Evolutionary conservation across 2,888 invertebrate genomes (phyloP), one percentile per base, ranked within the genome.

Genomic region (Ganaspis brasiliensis): DNA sequence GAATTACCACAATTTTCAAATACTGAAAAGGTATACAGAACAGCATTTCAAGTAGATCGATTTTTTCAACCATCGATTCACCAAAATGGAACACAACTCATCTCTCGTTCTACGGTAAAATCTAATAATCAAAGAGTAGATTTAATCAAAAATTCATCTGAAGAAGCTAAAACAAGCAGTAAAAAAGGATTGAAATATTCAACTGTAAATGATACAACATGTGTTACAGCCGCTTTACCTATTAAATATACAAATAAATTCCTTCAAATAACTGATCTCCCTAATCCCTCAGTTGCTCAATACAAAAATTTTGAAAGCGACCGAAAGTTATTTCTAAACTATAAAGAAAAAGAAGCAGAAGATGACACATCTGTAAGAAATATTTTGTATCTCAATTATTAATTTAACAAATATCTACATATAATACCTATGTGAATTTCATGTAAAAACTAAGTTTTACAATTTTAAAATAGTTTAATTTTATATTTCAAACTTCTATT

Each of bases 1-100:
- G 90, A 91, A n/a, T 82, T 91, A 72, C 91, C 91, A 0, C 86
- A 91, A 76, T 91, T 91, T 76, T 91, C 91, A 4, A 87, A 90
- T 52, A 84, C 85, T 4, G 75, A 76, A 2, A 90, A 87, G 77
- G 78, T 91, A 67, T 91, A 91, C 79, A 72, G 81, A 57, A 21
- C 59, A 12, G 74, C 80, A 0, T 10, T 71, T 9, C 70, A 37
- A 55, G 14, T 73, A 9, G 56, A 24, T 21, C 49, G 70, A 19
- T 59, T 75, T 75, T 16, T 74, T 2, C 52, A 78, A 72, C 37
- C 72, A n/a, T n/a, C n/a, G n/a, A n/a, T 14, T 8, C 61, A 26
- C n/a, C n/a, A n/a, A 1, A 49, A 72, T 16, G 77, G 35, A 57
- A 63, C 16, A 35, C 26, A 16, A 75, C 71, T n/a, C 52, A 67